phyloP scores from a whole-genome alignment of 2,888 invertebrate genomes.

The Adela reaumurella region DNA sequence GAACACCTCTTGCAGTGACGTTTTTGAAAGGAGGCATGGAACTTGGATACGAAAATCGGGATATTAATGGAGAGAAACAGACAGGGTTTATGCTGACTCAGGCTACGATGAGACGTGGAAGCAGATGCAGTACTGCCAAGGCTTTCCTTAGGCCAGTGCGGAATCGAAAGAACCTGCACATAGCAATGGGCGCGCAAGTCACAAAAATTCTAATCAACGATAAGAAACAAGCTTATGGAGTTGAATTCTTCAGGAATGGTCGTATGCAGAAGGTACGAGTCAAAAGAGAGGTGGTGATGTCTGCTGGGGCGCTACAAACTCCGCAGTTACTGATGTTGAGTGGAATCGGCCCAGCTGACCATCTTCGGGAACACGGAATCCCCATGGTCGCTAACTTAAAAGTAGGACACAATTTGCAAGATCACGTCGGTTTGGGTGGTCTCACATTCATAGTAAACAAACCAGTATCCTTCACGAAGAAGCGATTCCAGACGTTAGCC shows the following conservation, averaged over 20 bases:
- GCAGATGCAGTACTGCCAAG: slow-evolving; percentile 84
- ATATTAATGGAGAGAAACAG: slow-evolving; percentile 78
- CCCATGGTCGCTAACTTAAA: slow-evolving; percentile 71
- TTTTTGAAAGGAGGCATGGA: slow-evolving; percentile 80
- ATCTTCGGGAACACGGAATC: slow-evolving; percentile 67
- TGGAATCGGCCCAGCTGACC: slow-evolving; percentile 79
- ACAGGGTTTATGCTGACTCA: slow-evolving; percentile 86
- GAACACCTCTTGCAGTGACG: slow-evolving; percentile 75
- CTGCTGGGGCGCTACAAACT: slow-evolving; percentile 83
- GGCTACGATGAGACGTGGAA: slow-evolving; percentile 78
- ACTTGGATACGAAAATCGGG: slow-evolving; percentile 75
- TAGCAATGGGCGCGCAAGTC: slow-evolving; percentile 74
- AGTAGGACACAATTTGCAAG: slow-evolving; percentile 82
- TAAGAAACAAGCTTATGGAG: slow-evolving; percentile 70
- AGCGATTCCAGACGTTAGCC: slow-evolving; percentile 71
- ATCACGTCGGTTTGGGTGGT: slow-evolving; percentile 84
- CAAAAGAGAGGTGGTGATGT: slow-evolving; percentile 76
- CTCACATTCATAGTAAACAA: slow-evolving; percentile 79
- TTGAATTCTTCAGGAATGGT: slow-evolving; percentile 68
- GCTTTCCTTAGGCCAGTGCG: slow-evolving; percentile 81
- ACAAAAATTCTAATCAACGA: slow-evolving; percentile 69
- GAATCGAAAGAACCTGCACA: slow-evolving; percentile 73
- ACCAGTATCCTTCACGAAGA: slow-evolving; percentile 73
- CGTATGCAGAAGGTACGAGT: slow-evolving; percentile 65
- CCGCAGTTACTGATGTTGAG: slow-evolving; percentile 91